Conservation (phyloP, 2,797 vertebrate genomes). For the Platyrinchus mystaceus region DNA sequence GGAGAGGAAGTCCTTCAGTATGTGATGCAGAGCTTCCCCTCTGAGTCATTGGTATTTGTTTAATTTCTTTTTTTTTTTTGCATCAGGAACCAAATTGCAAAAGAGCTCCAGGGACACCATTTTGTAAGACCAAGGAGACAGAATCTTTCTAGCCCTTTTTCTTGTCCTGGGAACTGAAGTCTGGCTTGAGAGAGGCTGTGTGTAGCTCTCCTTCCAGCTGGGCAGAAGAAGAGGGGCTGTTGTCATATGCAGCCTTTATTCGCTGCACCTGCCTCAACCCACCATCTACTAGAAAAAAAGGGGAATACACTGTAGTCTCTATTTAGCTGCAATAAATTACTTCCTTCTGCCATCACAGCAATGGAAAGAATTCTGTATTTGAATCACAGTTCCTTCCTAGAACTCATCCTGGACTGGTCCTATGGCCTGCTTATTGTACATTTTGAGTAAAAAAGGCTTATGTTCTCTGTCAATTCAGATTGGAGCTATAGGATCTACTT, state of each 20-base stretch:
- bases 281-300: background rate
- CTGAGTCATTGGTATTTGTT: background rate
- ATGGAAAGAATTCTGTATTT: background rate
- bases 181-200: background rate
- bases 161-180: background rate
- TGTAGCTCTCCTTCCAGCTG: conserved; percentile 15
- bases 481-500: background rate
- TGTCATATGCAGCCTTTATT: background rate
- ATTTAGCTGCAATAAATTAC: conserved; percentile 1
- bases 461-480: background rate
- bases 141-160: background rate
- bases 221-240: background rate
- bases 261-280: background rate
- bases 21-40: background rate
- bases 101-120: background rate
- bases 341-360: background rate
- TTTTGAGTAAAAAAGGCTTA: background rate
- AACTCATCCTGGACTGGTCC: background rate
- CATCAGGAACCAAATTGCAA: background rate
- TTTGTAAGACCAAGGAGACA: background rate
- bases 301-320: background rate
- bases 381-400: background rate
- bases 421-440: background rate
- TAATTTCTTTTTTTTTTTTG: background rate
- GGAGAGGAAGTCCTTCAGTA: background rate